Evolutionary conservation across 2,797 vertebrate species (phyloP).

Genomic region (Melopsittacus undulatus): DNA sequence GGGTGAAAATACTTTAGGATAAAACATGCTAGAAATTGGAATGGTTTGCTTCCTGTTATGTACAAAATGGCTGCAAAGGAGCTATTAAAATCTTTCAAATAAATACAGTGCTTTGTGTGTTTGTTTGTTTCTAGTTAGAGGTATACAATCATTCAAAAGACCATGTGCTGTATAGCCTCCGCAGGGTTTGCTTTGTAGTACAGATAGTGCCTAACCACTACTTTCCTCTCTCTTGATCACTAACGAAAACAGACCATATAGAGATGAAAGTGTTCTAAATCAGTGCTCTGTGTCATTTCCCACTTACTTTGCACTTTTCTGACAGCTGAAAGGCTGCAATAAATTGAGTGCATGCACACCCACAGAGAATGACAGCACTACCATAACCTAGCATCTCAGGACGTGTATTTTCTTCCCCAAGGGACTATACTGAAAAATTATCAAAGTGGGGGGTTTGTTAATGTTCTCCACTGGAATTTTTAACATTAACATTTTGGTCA

Average conservation of each 20-base stretch:
- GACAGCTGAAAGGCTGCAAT: constrained; percentile 68
- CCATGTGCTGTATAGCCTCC: constrained; percentile 56
- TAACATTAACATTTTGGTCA: neutral
- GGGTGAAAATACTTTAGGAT: neutral
- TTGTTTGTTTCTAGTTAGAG: constrained; percentile 66
- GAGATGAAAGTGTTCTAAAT: constrained; percentile 74
- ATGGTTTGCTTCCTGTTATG: constrained; percentile 31
- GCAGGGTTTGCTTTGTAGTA: constrained; percentile 58
- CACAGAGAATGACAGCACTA: constrained; percentile 39
- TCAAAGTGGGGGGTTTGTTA: neutral
- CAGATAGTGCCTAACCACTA: constrained; percentile 68
- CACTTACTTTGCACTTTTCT: constrained; percentile 72
- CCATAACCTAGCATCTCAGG: constrained; percentile 31
- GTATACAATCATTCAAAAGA: constrained; percentile 47
- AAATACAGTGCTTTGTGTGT: constrained; percentile 46
- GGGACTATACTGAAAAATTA: neutral
- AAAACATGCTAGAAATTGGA: neutral
- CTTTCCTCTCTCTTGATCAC: constrained; percentile 72
- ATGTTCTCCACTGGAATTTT: neutral
- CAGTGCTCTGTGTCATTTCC: constrained; percentile 72
- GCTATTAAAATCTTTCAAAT: constrained; percentile 37
- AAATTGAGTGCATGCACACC: constrained; percentile 64
- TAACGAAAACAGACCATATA: constrained; percentile 65
- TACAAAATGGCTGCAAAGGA: constrained; percentile 50
- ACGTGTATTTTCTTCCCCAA: neutral